Conservation (phyloP, 2,113 vertebrate genomes). For the Crotophaga sulcirostris region DNA sequence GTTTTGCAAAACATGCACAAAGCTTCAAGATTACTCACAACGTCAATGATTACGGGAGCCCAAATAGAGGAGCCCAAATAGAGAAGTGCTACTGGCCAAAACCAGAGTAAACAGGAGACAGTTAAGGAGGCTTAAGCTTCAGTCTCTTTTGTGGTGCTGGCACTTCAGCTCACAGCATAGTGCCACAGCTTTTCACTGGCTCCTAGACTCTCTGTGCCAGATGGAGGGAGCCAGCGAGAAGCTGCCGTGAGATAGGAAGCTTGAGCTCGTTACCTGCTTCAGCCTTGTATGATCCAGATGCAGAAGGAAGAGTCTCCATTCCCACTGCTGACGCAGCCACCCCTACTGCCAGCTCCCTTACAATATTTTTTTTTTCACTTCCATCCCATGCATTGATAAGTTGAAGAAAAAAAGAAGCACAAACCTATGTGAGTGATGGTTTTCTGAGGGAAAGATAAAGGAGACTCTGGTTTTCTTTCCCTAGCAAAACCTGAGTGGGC, state of each 20-base stretch:
- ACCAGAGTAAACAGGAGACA: conserved; percentile 29
- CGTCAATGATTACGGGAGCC: conserved; percentile 7
- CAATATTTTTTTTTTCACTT: background rate
- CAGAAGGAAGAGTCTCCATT: background rate
- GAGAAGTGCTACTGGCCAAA: conserved; percentile 26
- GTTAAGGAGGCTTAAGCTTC: conserved; percentile 49
- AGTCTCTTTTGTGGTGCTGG: conserved; percentile 29
- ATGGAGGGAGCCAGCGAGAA: conserved; percentile 20
- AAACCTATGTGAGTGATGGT: background rate
- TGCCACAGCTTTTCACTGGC: conserved; percentile 27
- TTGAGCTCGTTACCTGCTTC: background rate
- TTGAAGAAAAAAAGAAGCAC: background rate
- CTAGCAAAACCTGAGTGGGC: background rate
- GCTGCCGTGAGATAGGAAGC: background rate
- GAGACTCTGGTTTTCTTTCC: background rate
- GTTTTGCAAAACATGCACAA: conserved; percentile 1
- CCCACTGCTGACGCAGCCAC: background rate
- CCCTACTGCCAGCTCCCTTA: background rate
- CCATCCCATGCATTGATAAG: background rate
- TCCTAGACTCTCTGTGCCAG: background rate
- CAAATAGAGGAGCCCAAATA: conserved; percentile 17
- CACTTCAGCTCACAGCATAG: conserved; percentile 7
- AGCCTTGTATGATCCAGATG: background rate
- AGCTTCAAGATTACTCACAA: conserved; percentile 23
- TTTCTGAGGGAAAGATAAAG: background rate